Conservation (phyloP, 2,797 vertebrate species). For the Spheniscus humboldti region DNA sequence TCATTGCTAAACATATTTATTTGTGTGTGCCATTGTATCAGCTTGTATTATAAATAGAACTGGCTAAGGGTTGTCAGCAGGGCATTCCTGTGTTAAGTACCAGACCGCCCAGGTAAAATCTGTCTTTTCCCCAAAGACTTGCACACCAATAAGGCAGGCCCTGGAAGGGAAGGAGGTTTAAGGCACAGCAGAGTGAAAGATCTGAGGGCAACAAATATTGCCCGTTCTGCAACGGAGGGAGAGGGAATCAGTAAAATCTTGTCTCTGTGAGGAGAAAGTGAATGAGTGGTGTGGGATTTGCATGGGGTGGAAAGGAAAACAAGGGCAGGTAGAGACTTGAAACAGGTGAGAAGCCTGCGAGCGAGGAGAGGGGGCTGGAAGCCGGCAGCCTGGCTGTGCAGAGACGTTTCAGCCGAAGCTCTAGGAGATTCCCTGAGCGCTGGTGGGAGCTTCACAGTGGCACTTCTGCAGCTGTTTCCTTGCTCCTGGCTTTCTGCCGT, state of each 20-base stretch:
- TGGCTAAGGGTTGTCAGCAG: not conserved
- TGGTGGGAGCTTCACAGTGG: not conserved
- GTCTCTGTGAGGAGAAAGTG: not conserved
- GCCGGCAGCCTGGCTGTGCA: not conserved
- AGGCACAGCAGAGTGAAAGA: not conserved
- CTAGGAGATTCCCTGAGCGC: not conserved
- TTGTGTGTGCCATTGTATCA: not conserved
- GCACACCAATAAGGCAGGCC: not conserved
- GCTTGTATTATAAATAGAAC: not conserved
- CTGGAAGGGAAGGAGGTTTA: not conserved
- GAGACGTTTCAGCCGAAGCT: rapidly evolving
- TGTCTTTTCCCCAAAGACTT: not conserved
- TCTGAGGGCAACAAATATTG: not conserved
- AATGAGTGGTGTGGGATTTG: not conserved
- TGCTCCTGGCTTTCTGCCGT: not conserved
- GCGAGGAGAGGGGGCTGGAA: not conserved
- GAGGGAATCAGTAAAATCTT: not conserved
- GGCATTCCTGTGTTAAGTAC: not conserved
- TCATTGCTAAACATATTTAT: rapidly evolving
- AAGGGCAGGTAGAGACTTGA: not conserved
- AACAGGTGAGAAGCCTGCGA: not conserved
- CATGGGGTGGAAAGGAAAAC: not conserved
- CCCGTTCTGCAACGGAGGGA: rapidly evolving
- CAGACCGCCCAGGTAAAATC: not conserved
- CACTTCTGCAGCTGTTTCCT: not conserved